Conservation (phyloP, 2,888 invertebrate species). For the Lydus trimaculatus region DNA sequence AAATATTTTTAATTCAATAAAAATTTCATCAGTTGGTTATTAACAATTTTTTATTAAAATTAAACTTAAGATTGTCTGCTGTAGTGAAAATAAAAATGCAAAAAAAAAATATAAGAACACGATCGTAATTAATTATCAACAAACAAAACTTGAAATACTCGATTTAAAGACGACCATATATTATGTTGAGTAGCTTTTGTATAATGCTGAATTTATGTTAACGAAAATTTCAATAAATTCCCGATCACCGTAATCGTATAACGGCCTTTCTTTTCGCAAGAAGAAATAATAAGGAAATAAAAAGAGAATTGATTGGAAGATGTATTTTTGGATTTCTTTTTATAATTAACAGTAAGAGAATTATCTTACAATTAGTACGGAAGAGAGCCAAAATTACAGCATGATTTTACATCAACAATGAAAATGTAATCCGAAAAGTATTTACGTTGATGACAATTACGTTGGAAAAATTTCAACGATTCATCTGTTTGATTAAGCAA, state of each 20-base stretch:
- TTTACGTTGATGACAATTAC: too few relatives aligned
- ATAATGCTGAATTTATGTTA: conserved; percentile 27
- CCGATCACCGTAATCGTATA: conserved; percentile 15
- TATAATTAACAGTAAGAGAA: too few relatives aligned
- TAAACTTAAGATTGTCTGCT: background rate
- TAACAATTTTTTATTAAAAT: background rate
- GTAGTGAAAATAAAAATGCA: background rate
- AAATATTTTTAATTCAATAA: background rate
- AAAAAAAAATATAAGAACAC: background rate
- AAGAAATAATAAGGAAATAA: background rate
- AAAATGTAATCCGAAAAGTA: too few relatives aligned
- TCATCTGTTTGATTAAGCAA: too few relatives aligned
- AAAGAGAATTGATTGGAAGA: conserved; percentile 1
- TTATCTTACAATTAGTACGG: too few relatives aligned
- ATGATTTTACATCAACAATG: too few relatives aligned
- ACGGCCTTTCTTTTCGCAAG: background rate
- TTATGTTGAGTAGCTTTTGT: conserved; percentile 23
- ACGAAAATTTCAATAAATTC: conserved; percentile 27
- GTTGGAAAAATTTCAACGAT: too few relatives aligned
- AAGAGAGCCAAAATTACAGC: too few relatives aligned
- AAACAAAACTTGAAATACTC: conserved; percentile 2
- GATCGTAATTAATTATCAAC: background rate
- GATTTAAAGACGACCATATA: conserved; percentile 15
- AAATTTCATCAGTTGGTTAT: background rate
- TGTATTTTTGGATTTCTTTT: background rate